Evolutionary conservation across 2,888 invertebrate genomes (phyloP), one percentile per base, ranked within the genome.

Genomic region (Chironomus riparius): DNA sequence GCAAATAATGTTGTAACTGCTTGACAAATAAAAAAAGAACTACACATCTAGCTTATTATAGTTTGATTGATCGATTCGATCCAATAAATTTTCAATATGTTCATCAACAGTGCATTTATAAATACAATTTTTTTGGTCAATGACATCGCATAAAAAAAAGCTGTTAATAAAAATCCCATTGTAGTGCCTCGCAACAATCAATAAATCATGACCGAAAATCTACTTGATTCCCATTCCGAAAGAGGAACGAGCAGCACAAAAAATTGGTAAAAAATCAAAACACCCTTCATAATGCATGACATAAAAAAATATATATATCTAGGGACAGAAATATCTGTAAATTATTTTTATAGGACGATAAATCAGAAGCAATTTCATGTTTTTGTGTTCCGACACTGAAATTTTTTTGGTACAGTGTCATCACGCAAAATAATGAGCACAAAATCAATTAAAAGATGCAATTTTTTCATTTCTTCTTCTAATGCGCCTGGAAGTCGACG

Each of bases 181-280:
- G 22, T 65, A 65, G 24, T 13, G 65, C 65, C 21, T 24, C 12
- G 24, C 21, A 21, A 65, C 15, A 12, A 65, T 21, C 65, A 22
- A 65, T 65, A 65, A 65, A 65, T 65, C 65, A 65, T 65, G 65
- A 65, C 65, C 65, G 65, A 65, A 65, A 65, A 65, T 65, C 65
- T 65, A 65, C 65, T 65, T 65, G 65, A 65, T 65, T 24, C 65
- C 65, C 12, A 56, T 15, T 38, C 38, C 38, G 4, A 38, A 38
- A 38, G 38, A 38, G 15, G 56, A 56, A 15, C 18, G 56, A 56
- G 15, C 56, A 10, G 56, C 18, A 56, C 1, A 56, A 50, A 56
- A 56, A 18, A 56, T 65, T 65, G 21, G 24, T 21, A 65, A 65
- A 65, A 65, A 65, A 65, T 65, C 65, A 65, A 65, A 65, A 65